Conservation (phyloP, 2,113 vertebrate genomes). For the Cichladusa arquata region DNA sequence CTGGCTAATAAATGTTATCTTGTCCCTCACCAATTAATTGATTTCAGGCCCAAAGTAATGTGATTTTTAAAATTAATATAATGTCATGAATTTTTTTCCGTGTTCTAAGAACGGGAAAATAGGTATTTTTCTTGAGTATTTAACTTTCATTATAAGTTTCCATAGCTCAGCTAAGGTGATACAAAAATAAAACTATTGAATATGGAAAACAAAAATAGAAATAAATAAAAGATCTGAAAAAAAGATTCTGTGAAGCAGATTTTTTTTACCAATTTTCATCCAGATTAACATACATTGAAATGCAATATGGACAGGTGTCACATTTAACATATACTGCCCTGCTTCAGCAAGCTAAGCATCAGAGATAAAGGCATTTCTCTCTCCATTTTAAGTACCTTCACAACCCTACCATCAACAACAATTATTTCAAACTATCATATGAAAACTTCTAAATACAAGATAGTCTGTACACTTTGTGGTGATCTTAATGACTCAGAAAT, state of each 20-base stretch:
- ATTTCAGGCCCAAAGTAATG: background rate
- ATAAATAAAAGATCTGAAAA: background rate
- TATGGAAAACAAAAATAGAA: background rate
- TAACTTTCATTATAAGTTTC: background rate
- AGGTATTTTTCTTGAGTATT: background rate
- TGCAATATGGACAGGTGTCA: background rate
- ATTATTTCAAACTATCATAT: background rate
- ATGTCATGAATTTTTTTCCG: background rate
- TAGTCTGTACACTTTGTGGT: background rate
- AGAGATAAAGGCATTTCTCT: background rate
- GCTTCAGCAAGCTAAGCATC: background rate
- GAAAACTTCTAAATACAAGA: background rate
- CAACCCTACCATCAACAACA: background rate
- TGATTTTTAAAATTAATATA: background rate
- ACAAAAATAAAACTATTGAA: background rate
- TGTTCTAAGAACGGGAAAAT: background rate
- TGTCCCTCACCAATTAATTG: background rate
- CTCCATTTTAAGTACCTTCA: background rate
- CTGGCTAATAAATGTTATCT: background rate
- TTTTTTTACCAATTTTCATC: background rate
- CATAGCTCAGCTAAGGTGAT: background rate
- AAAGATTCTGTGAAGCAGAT: background rate
- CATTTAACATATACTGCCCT: background rate
- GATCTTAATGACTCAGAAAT: background rate
- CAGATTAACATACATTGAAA: rapidly evolving